Evolutionary conservation across 1,140 invertebrate genomes (phyloP), one percentile per base, ranked within the genome.

Genomic region (Batillaria attramentaria): DNA sequence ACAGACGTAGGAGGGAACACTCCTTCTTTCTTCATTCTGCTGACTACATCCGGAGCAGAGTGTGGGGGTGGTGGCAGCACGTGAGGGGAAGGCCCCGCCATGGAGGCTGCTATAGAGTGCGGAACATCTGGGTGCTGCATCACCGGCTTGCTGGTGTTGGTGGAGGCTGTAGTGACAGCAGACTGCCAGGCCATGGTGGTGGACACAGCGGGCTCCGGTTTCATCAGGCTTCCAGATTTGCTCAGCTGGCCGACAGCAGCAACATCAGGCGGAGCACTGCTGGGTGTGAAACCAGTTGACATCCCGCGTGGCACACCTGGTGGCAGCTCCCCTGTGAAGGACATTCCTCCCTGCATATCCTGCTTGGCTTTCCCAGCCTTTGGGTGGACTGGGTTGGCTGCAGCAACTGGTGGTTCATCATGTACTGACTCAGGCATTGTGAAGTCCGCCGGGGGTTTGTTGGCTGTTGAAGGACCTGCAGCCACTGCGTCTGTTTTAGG

Each of bases 181-280:
- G 73, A 57, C 37, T 75, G 73, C 73, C 73, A 75, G 1, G 54
- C 20, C 54, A 60, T 42, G 6, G 73, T 62, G 2, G 54, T 35
- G 5, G 39, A 0, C 2, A 28, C 35, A n/a, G 35, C 31, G 6
- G 54, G 24, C 33, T 75, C 73, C 73, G 60, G 73, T 54, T 75
- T 75, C n/a, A 75, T 62, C n/a, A 16, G n/a, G n/a, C n/a, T n/a
- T n/a, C n/a, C n/a, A n/a, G n/a, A n/a, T n/a, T n/a, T n/a, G n/a
- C n/a, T n/a, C n/a, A n/a, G n/a, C n/a, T n/a, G n/a, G 10, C 57
- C 57, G 10, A 8, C 1, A 28, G 57, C 57, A 62, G 13, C 57
- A 62, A 31, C 10, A 24, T n/a, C 57, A 28, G 24, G 0, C 24
- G n/a, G 57, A n/a, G 33, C 33, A 31, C 57, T 10, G 10, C 57